These are phyloP conservation scores for Hypomecis punctinalis DNA, from an alignment of 2,888 invertebrate species.

Conservation along the genomic window DNA sequence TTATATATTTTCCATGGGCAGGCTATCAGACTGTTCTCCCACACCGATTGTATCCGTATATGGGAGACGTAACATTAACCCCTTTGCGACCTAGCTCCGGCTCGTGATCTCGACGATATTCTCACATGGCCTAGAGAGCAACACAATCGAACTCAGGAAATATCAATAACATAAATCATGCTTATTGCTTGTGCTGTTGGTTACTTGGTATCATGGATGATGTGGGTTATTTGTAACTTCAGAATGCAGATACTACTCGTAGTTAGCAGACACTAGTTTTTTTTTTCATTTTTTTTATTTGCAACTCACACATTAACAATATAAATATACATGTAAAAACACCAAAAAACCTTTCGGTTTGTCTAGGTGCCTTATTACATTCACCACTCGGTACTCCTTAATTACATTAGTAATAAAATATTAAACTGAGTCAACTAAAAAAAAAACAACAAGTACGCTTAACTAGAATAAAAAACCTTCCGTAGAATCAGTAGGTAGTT, in stretches of 20 bases:
- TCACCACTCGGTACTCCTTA: too few relatives aligned
- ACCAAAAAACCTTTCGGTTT: too few relatives aligned
- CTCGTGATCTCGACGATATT: conserved; percentile 56
- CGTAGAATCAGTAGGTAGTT: too few relatives aligned
- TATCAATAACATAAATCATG: conserved; percentile 25
- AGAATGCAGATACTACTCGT: background rate
- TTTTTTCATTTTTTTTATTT: too few relatives aligned
- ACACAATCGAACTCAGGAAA: conserved; percentile 38
- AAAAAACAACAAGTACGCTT: too few relatives aligned
- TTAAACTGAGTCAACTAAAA: too few relatives aligned
- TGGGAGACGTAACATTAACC: conserved; percentile 70
- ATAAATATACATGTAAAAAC: too few relatives aligned
- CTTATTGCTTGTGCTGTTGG: conserved; percentile 27
- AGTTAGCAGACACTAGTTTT: too few relatives aligned
- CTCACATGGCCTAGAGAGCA: conserved; percentile 45
- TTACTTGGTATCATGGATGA: conserved; percentile 25
- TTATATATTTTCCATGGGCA: conserved; percentile 57
- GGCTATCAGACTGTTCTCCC: conserved; percentile 48
- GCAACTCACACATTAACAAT: too few relatives aligned
- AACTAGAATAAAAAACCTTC: too few relatives aligned
- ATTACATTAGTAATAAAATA: too few relatives aligned
- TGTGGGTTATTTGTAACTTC: conserved; percentile 20
- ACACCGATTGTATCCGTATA: conserved; percentile 57
- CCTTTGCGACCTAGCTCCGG: conserved; percentile 58
- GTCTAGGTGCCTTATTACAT: too few relatives aligned